A percentile compares a stretch with the other conserved stretches of the same genome.
Evolutionary conservation across 30 jellyfish, hydroid and myxozoan genomes (phyloP).

Genomic region (Pelagia noctiluca): DNA sequence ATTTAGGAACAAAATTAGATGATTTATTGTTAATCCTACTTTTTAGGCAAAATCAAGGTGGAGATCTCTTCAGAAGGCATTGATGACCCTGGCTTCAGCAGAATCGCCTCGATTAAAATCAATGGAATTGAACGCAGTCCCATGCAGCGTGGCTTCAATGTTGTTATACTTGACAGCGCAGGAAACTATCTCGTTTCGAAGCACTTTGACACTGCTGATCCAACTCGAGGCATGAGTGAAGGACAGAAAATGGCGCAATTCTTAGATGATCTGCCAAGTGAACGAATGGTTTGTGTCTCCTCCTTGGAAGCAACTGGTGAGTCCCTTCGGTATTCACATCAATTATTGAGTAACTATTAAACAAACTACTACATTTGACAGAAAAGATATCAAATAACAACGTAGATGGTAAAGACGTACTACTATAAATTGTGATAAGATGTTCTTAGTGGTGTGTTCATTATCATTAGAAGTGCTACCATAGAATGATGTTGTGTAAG

Average conservation of each 20-base stretch:
- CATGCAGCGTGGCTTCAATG: slow-evolving; percentile 86
- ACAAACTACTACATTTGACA: too few relatives aligned
- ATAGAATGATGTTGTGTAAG: too few relatives aligned
- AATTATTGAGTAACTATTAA: too few relatives aligned
- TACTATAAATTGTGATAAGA: too few relatives aligned
- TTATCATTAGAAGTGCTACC: too few relatives aligned
- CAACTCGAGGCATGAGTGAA: slow-evolving; percentile 73
- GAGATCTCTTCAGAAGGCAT: slow-evolving; percentile 79
- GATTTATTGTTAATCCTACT: neutral
- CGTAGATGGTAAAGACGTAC: too few relatives aligned
- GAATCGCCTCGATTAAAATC: slow-evolving; percentile 88
- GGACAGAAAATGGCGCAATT: slow-evolving; percentile 82
- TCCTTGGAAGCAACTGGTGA: slow-evolving; percentile 84
- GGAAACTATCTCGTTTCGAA: slow-evolving; percentile 88
- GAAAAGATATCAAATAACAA: too few relatives aligned
- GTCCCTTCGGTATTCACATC: too few relatives aligned
- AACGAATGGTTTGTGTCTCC: slow-evolving; percentile 85
- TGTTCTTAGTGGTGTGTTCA: too few relatives aligned
- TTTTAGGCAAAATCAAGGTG: slow-evolving; percentile 78
- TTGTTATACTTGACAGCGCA: slow-evolving; percentile 83
- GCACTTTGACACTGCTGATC: slow-evolving; percentile 88
- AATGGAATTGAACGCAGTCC: slow-evolving; percentile 89
- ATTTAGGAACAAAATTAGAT: neutral
- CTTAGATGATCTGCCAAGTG: slow-evolving; percentile 90
- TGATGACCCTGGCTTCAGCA: slow-evolving; percentile 82